Base-by-base conservation (phyloP, 2,113 vertebrate genomes). In the Oreochromis aureus region DNA sequence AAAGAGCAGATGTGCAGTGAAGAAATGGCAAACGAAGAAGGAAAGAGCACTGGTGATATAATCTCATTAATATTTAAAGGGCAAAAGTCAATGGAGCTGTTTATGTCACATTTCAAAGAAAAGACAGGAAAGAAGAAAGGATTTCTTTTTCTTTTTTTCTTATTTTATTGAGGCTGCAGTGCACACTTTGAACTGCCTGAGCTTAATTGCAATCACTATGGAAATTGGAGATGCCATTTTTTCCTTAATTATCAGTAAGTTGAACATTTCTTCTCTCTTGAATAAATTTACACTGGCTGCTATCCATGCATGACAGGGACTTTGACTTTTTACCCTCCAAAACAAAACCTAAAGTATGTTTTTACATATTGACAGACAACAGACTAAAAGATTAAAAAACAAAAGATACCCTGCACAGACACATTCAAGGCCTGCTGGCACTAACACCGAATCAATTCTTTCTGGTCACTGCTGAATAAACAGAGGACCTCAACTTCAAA, bases 401-500 rank as follows among this genome's bases (percentile, higher is more conserved):
- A 63, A 2, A 36, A 66, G 19, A 66, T n/a, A 39, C 61, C 41
- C 13, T 7, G 15, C 27, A 2, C 66, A 63, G 78, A 61, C 22
- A 24, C 59, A 61, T 30, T 78, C 41, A 36, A 82, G 39, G 48
- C 34, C 41, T 1, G 44, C 71, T 90, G 91, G 81, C 90, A 94
- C 92, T 86, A 89, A 54, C 80, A 54, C 15, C 10, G 13, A 76
- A 92, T 93, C 86, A 71, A 85, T 87, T 82, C 18, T 48, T 51
- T 84, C 82, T 84, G 82, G 86, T 84, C 76, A 73, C 81, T 59
- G 55, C 66, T 22, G 71, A 10, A 22, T 46, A 54, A 83, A 56
- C 80, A 81, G 6, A 81, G 61, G 79, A 86, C 85, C 83, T 91
- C 34, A 80, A 84, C 93, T 93, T 94, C 91, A 93, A 93, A 94